phyloP scores from a whole-genome alignment of 1,140 invertebrate genomes.

The Rhopalosiphum padi region DNA sequence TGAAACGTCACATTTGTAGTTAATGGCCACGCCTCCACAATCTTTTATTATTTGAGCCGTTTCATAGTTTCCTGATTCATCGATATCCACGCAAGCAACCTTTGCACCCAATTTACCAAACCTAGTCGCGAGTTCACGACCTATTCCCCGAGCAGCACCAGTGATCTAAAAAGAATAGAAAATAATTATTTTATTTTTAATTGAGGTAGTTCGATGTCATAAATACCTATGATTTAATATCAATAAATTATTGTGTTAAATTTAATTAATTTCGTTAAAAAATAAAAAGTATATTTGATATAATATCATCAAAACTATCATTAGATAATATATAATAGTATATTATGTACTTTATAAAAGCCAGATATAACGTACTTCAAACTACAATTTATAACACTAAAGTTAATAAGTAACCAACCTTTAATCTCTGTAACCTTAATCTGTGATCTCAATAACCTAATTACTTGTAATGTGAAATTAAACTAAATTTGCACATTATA shows the following conservation, averaged over 20 bases:
- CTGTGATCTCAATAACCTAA: neutral
- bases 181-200: too few relatives aligned
- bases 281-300: neutral
- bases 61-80: slow-evolving; percentile 66
- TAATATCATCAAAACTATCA: neutral
- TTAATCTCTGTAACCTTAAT: neutral
- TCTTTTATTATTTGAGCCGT: slow-evolving; percentile 65
- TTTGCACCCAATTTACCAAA: slow-evolving; percentile 70
- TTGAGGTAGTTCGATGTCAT: neutral
- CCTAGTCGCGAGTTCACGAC: slow-evolving; percentile 72
- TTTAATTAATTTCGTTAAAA: neutral
- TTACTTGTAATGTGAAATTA: neutral
- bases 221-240: neutral
- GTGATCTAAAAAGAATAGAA: slow-evolving; percentile 67
- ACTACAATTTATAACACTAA: neutral
- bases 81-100: slow-evolving; percentile 74
- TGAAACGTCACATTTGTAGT: slow-evolving; percentile 64
- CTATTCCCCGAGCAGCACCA: slow-evolving; percentile 75
- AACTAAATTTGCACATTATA: neutral
- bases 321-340: neutral
- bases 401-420: neutral
- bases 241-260: neutral
- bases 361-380: neutral
- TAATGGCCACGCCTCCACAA: slow-evolving; percentile 50
- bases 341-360: neutral